Conservation (phyloP, 2,888 invertebrate genomes). For the Eupithecia subfuscata region DNA sequence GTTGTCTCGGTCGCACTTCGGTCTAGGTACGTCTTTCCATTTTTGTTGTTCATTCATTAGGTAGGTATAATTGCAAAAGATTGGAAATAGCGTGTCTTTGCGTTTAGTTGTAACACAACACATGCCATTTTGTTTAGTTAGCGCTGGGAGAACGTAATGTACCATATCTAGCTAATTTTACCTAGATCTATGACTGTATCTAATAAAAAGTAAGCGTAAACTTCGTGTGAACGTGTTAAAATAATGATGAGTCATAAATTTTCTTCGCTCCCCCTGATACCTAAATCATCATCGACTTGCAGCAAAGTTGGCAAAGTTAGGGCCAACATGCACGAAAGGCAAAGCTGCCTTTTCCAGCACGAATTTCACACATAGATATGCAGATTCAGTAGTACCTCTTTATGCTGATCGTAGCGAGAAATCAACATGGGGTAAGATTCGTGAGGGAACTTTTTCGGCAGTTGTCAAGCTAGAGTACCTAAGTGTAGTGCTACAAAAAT, state of each 20-base stretch:
- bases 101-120: no score
- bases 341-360: slow-evolving; percentile 1
- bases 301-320: background rate
- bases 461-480: background rate
- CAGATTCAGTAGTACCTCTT: background rate
- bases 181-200: no score
- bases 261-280: background rate
- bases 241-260: background rate
- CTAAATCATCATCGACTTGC: background rate
- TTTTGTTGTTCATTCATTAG: no score
- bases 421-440: background rate
- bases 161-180: no score
- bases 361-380: slow-evolving; percentile 4
- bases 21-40: no score
- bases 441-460: background rate
- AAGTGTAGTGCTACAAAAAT: background rate
- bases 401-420: slow-evolving; percentile 3
- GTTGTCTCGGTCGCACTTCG: no score
- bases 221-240: background rate
- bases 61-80: no score
- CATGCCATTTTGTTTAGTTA: no score
- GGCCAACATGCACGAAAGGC: background rate
- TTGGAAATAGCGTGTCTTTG: no score
- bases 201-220: background rate
- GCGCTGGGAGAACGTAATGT: no score